Evolutionary conservation across 1,140 invertebrate genomes (phyloP), one percentile per base, ranked within the genome.

Genomic region (Pogonognathellus flavescens): DNA sequence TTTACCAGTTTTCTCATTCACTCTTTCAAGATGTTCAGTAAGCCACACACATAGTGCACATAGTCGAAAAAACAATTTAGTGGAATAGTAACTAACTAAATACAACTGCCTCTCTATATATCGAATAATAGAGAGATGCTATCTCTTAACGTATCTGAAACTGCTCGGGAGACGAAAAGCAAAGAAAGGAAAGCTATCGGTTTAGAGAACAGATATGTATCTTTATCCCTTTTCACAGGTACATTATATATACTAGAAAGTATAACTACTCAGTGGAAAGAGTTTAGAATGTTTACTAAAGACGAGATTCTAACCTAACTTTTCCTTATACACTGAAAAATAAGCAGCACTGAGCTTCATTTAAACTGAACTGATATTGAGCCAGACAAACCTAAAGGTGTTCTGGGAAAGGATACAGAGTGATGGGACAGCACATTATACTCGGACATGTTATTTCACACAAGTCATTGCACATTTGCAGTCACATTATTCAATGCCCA

Each of bases 321-420:
- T 25, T 20, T 66, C 25, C 18, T 31, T 31, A n/a, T n/a, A 22
- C 5, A 20, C 22, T 20, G 6, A 11, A 25, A 66, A 1, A 60
- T n/a, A 10, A 60, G 20, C 0, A 25, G 7, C 10, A 66, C 6
- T 11, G 4, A 62, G 20, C 11, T 66, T 66, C 8, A 66, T 25
- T 25, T 31, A 10, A 66, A 55, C 53, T 55, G 53, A 55, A 66
- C 25, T 66, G 62, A 66, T 66, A 66, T 66, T 66, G 62, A 66
- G 13, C 6, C 31, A 41, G 25, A 66, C 25, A 25, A 66, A 25
- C 62, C 25, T 66, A 66, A 66, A 22, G 62, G 62, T 25, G 62
- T 66, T 22, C 2, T 55, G 53, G 31, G 31, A 41, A 41, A 41
- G 31, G 31, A 41, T 41, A 3, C 31, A 41, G 31, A 3, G 31